Base-by-base conservation (phyloP, 2,113 vertebrate species). In the mouse (Mus musculus) region DNA sequence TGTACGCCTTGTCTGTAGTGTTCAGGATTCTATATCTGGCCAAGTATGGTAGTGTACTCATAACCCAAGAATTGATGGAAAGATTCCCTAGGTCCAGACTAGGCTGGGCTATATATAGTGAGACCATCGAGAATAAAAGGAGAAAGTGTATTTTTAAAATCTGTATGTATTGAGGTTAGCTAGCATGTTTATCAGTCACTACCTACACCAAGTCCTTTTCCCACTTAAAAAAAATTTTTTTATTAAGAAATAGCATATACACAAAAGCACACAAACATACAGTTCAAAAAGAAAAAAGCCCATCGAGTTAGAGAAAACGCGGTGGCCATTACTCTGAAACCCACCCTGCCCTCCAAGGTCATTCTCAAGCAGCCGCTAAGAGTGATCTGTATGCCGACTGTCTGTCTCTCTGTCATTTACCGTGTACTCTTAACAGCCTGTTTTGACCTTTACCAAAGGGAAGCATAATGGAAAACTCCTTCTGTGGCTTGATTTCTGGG, bases 221-320 rank as follows among this genome's bases (percentile, higher is more conserved):
- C 95, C 95, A 95, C 92, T 93, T 93, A 94, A 91, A 39, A 88
- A 73, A 28, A 30, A 5, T 3, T 33, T 87, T 93, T 97, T 97
- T 98, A 97, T 97, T 98, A 94, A 91, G 92, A 97, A 96, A 91
- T 49, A 90, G 22, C 92, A 91, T 89, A 96, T 91, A 97, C 82
- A 97, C 96, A 97, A 94, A 96, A 97, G 61, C 94, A 98, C 89
- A 93, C 24, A 88, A 73, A 96, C 90, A 96, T 77, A 96, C 94
- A 96, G 46, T 75, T 92, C 73, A 54, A 95, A 90, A 86, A 73
- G 69, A 96, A 75, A 95, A 71, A 72, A 61, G 49, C 80, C 65
- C 72, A 56, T 61, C 89, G 90, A 78, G 42, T 73, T 95, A 92
- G 54, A 87, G 67, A 71, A 96, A 91, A 11, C 75, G 59, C 75